These are phyloP conservation scores for Kryphioiulus occultus DNA, from an alignment of 2,888 invertebrate species.

Conservation along the genomic window DNA sequence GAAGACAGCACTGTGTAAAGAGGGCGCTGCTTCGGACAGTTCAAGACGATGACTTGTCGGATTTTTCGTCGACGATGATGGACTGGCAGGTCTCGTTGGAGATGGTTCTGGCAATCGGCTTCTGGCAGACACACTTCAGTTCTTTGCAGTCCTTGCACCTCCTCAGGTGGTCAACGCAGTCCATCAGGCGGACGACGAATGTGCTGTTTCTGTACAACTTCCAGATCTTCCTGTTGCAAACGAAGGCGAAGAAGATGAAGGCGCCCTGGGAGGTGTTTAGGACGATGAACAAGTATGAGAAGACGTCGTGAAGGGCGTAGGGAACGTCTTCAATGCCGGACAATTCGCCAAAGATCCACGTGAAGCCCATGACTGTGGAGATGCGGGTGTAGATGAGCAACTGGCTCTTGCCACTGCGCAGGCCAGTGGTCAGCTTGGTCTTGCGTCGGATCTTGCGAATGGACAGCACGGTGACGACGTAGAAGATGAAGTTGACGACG, in stretches of 20 bases:
- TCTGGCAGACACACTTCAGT: slow-evolving; percentile 41
- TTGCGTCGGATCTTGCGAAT: slow-evolving; percentile 54
- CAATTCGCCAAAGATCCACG: slow-evolving; percentile 58
- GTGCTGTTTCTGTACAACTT: slow-evolving; percentile 53
- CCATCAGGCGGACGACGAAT: neutral
- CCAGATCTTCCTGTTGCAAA: slow-evolving; percentile 56
- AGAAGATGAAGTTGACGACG: slow-evolving; percentile 56
- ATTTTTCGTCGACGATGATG: neutral
- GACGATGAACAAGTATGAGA: slow-evolving; percentile 57
- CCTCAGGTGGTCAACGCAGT: neutral
- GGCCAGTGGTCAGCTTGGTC: slow-evolving; percentile 46
- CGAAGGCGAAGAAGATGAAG: slow-evolving; percentile 58
- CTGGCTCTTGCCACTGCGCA: slow-evolving; percentile 54
- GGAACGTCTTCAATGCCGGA: slow-evolving; percentile 52
- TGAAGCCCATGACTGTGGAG: slow-evolving; percentile 58
- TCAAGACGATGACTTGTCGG: neutral
- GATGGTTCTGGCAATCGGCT: slow-evolving; percentile 47
- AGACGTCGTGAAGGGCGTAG: slow-evolving; percentile 49
- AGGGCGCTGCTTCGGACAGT: neutral
- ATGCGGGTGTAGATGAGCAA: slow-evolving; percentile 57
- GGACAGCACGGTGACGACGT: slow-evolving; percentile 56
- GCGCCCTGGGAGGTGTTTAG: slow-evolving; percentile 57
- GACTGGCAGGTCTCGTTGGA: slow-evolving; percentile 49
- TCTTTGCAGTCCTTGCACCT: slow-evolving; percentile 45
- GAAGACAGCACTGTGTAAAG: neutral